Conservation (phyloP, 2,888 invertebrate genomes). For the Phrixothrix hirtus region DNA sequence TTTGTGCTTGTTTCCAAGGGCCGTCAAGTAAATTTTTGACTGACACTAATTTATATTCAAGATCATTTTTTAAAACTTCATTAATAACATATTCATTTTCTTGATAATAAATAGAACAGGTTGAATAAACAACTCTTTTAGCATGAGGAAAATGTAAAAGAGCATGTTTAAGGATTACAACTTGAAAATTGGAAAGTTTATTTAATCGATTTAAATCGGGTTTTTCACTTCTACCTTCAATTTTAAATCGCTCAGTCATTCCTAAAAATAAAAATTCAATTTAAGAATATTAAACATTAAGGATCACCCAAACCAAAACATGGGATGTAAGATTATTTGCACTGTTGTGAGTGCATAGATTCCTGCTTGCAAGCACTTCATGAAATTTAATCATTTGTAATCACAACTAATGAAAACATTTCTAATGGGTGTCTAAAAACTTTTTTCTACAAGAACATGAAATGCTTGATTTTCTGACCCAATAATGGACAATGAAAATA, state of each 20-base stretch:
- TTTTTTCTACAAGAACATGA: too few relatives aligned
- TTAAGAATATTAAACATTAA: not conserved
- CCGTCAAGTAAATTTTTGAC: conserved; percentile 64
- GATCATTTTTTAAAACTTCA: conserved; percentile 65
- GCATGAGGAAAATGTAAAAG: conserved; percentile 81
- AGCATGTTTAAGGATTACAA: conserved; percentile 82
- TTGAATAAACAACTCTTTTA: conserved; percentile 90
- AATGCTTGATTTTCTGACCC: too few relatives aligned
- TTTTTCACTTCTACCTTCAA: conserved; percentile 42
- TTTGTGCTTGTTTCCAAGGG: conserved; percentile 72
- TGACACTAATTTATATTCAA: conserved; percentile 66
- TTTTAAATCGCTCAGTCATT: conserved; percentile 61
- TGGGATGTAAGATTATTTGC: too few relatives aligned
- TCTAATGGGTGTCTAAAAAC: too few relatives aligned
- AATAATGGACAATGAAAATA: too few relatives aligned
- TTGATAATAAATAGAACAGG: conserved; percentile 86
- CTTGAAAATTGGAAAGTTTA: conserved; percentile 77
- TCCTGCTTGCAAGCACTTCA: too few relatives aligned
- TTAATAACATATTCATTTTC: conserved; percentile 93
- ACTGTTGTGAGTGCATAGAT: too few relatives aligned
- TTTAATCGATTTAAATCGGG: conserved; percentile 60
- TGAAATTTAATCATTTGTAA: too few relatives aligned
- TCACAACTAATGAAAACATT: too few relatives aligned
- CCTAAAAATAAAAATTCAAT: conserved; percentile 51
- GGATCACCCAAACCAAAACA: too few relatives aligned